A percentile compares a stretch with the other conserved stretches of the same genome.
Conservation (phyloP, 1,140 invertebrate genomes). For the Oscheius sp. region DNA sequence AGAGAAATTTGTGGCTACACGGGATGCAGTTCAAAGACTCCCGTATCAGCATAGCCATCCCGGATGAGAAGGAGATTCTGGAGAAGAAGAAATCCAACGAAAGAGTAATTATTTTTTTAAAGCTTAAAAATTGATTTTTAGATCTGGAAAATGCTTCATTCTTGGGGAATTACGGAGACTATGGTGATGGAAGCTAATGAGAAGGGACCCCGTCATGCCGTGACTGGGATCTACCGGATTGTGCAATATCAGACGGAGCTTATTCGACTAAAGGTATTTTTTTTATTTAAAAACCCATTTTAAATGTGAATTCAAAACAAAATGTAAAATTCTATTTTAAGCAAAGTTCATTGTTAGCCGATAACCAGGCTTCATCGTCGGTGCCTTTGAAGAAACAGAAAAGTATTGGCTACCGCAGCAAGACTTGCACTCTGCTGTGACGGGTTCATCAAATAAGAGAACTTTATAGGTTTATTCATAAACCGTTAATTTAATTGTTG, state of each 20-base stretch:
- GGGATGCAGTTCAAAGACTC: constrained; percentile 55
- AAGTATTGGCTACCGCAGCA: constrained; percentile 36
- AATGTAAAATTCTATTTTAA: constrained; percentile 40
- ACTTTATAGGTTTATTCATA: too few species aligned
- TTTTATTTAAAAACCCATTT: neutral
- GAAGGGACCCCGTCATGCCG: constrained; percentile 54
- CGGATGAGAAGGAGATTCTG: constrained; percentile 46
- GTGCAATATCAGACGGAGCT: constrained; percentile 49
- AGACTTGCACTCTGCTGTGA: constrained; percentile 50
- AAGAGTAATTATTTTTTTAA: too few species aligned
- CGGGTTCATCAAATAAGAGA: too few species aligned
- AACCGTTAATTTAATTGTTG: too few species aligned
- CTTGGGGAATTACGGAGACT: constrained; percentile 57
- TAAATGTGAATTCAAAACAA: neutral
- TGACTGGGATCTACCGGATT: constrained; percentile 58
- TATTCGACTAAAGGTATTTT: constrained; percentile 50
- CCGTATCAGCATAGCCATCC: constrained; percentile 50
- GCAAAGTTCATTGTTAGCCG: constrained; percentile 49
- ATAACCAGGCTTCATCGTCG: constrained; percentile 30
- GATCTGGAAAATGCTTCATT: constrained; percentile 50
- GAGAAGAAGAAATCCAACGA: constrained; percentile 37
- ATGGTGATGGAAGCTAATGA: constrained; percentile 43
- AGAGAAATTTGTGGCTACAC: constrained; percentile 53
- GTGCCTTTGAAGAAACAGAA: constrained; percentile 41
- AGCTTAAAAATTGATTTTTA: too few species aligned